Evolutionary conservation across 2,888 invertebrate genomes (phyloP).

Genomic region (Sceliomorpha sp.): DNA sequence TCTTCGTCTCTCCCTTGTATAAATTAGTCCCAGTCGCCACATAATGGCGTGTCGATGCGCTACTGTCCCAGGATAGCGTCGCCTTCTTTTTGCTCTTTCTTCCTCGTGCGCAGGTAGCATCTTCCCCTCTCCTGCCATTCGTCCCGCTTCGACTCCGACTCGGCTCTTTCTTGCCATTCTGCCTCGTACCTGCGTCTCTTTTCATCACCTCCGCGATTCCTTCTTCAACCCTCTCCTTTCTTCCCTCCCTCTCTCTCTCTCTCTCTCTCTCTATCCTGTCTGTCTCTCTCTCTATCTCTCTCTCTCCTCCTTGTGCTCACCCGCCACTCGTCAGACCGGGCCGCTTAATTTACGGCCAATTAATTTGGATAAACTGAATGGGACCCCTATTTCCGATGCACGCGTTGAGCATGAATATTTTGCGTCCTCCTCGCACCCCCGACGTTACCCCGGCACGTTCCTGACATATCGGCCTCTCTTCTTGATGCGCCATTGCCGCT

Average conservation of each 20-base stretch:
- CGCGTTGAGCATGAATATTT: constrained; percentile 76
- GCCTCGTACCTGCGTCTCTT: no score
- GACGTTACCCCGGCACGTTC: constrained; percentile 40
- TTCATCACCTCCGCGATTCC: no score
- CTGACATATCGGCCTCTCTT: constrained; percentile 31
- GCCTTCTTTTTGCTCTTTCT: constrained; percentile 56
- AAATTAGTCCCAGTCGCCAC: constrained; percentile 80
- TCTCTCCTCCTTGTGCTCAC: constrained; percentile 44
- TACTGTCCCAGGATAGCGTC: constrained; percentile 72
- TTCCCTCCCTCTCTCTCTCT: constrained; percentile 47
- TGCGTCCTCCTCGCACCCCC: constrained; percentile 42
- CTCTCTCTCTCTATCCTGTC: no score
- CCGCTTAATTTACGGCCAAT: constrained; percentile 80
- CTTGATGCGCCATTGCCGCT: constrained; percentile 38
- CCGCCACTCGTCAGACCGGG: constrained; percentile 67
- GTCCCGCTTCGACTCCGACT: constrained; percentile 24
- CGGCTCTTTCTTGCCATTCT: no score
- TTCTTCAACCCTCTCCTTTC: no score
- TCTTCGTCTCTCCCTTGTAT: constrained; percentile 79
- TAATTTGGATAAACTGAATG: constrained; percentile 80
- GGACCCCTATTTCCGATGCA: constrained; percentile 75
- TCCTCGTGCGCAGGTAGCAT: no score
- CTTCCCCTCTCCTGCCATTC: constrained; percentile 27
- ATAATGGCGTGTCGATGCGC: constrained; percentile 81
- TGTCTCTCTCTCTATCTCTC: constrained; percentile 40